A percentile compares a stretch with the other conserved stretches of the same genome.
These are phyloP conservation scores for Harpagoxenus sublaevis DNA, from an alignment of 2,888 invertebrate genomes.

Conservation along the genomic window DNA sequence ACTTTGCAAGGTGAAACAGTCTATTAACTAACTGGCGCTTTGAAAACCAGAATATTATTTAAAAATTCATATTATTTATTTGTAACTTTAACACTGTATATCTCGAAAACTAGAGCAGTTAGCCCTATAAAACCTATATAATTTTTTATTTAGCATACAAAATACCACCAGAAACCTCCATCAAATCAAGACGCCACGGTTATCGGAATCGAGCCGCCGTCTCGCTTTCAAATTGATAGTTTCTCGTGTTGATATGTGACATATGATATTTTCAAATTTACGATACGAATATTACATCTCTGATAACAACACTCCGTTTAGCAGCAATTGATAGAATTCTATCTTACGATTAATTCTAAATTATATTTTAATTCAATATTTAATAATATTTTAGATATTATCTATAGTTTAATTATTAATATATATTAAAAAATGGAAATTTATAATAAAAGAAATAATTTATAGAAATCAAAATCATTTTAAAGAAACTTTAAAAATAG, in stretches of 20 bases:
- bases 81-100: too few relatives aligned
- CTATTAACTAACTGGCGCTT: too few relatives aligned
- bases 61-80: too few relatives aligned
- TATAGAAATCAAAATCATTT: background rate
- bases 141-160: too few relatives aligned
- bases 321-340: background rate
- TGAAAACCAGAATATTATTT: too few relatives aligned
- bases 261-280: background rate
- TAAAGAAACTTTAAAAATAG: background rate
- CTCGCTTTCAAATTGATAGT: slow-evolving; percentile 6
- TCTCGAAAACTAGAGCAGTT: too few relatives aligned
- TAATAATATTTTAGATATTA: background rate
- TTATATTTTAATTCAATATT: background rate
- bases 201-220: too few relatives aligned
- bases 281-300: background rate
- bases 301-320: slow-evolving; percentile 1
- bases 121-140: too few relatives aligned
- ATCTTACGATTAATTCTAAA: background rate
- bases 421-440: background rate
- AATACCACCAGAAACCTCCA: too few relatives aligned
- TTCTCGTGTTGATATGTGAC: background rate
- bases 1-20: too few relatives aligned
- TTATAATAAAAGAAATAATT: background rate
- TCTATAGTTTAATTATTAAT: background rate
- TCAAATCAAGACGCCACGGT: too few relatives aligned